These are phyloP conservation scores for Centropristis striata DNA, from an alignment of 2,113 vertebrate genomes.

Conservation along the genomic window DNA sequence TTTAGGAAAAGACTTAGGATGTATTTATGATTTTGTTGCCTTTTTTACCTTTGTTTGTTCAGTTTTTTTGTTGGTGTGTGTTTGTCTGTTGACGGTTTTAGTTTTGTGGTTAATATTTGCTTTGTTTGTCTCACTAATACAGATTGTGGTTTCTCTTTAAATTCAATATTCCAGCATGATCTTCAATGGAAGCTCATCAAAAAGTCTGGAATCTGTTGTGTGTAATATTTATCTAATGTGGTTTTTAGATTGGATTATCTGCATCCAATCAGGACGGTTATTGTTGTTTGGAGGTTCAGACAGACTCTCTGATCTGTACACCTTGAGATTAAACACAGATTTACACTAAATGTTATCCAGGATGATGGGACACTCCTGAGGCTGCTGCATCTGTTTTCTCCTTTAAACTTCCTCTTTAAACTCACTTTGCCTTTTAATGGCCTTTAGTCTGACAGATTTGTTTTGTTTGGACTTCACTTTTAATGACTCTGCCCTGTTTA, in stretches of 20 bases:
- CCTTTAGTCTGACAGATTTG: constrained; percentile 26
- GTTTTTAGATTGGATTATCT: constrained; percentile 60
- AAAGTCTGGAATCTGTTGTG: constrained; percentile 34
- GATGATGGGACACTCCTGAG: not conserved
- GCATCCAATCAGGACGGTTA: constrained; percentile 44
- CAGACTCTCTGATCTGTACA: not conserved
- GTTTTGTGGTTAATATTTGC: not conserved
- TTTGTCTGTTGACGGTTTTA: too few relatives aligned
- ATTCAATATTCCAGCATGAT: constrained; percentile 40
- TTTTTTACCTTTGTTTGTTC: too few relatives aligned
- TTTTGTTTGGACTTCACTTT: constrained; percentile 18
- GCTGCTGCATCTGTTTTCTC: constrained; percentile 11
- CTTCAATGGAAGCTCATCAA: constrained; percentile 9
- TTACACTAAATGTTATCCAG: not conserved
- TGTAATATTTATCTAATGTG: constrained; percentile 48
- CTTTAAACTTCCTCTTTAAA: constrained; percentile 9
- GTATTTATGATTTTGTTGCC: too few relatives aligned
- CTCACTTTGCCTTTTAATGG: not conserved
- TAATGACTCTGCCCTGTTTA: not conserved
- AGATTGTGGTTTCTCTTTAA: not conserved
- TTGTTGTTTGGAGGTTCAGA: not conserved
- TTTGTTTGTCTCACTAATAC: not conserved
- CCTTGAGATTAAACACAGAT: not conserved
- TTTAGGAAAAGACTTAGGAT: too few relatives aligned
- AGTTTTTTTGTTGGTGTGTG: too few relatives aligned